Evolutionary conservation across 2,888 invertebrate species (phyloP), one percentile per base, ranked within the genome.

Genomic region (Koerneria pararmatus): DNA sequence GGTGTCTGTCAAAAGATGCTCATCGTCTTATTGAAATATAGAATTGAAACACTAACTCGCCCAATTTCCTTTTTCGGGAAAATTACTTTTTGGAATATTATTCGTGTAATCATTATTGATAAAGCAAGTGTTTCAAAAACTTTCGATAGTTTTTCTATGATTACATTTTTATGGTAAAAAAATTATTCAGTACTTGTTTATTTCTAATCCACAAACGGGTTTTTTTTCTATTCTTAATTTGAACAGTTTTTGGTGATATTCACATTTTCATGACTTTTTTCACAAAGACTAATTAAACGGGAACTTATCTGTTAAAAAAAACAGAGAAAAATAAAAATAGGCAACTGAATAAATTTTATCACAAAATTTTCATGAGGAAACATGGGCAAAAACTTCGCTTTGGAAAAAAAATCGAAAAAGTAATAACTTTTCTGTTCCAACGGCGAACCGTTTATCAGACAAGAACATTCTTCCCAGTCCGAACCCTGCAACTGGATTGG

Each of bases 381-480:
- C n/a, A n/a, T n/a, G n/a, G n/a, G n/a, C n/a, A n/a, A n/a, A n/a
- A n/a, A n/a, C 6, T 6, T 15, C 51, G 6, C n/a, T n/a, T 51
- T 51, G 51, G 51, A 19, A 51, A 51, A n/a, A 6, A 22, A 24
- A 51, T 19, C 6, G 46, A n/a, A n/a, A 41, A 15, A 41, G n/a
- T 51, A 22, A 6, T n/a, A 51, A 22, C 24, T n/a, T 6, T 51
- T 51, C 24, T 51, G 15, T 8, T 22, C n/a, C n/a, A 8, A 15
- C 24, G n/a, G 8, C n/a, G n/a, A 51, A 5, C 6, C 51, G 54
- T 3, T 54, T 22, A 34, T 29, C 2, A 63, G 53, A 29, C 63
- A 63, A 5, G 11, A 15, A 41, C 63, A 63, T 22, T 63, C 63
- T n/a, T 63, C 63, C 63, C 63, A 63, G 5, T 51, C 32, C 27